Percentiles rank a stretch among this genome's conserved stretches.
Evolutionary conservation across 2,113 vertebrate species (phyloP).

Genomic region (Salvelinus alpinus): DNA sequence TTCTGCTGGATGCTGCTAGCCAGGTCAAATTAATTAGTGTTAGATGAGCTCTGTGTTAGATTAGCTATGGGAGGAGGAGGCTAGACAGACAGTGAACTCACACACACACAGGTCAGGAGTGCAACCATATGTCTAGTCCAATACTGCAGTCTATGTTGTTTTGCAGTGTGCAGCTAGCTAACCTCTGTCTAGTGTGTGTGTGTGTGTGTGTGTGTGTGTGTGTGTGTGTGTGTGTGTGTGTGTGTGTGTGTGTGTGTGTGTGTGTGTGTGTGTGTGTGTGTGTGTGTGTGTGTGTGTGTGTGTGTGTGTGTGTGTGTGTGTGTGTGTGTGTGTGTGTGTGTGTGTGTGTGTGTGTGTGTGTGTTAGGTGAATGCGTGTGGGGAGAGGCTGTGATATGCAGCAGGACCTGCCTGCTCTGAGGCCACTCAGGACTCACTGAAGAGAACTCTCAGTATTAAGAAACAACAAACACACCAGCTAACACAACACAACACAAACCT

Average conservation of each 20-base stretch:
- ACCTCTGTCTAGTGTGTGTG: no score
- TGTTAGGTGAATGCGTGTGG: conserved; percentile 45
- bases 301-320: no score
- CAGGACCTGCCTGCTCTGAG: conserved; percentile 44
- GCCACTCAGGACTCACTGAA: conserved; percentile 56
- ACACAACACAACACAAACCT: conserved; percentile 52
- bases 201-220: no score
- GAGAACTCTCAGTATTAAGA: conserved; percentile 58
- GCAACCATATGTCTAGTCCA: conserved; percentile 54
- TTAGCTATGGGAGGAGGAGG: background rate
- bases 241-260: conserved; percentile 1
- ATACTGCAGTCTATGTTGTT: background rate
- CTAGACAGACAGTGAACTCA: conserved; percentile 3
- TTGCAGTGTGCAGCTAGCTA: background rate
- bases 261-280: conserved; percentile 3
- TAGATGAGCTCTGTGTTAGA: conserved; percentile 16
- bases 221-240: no score
- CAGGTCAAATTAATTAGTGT: conserved; percentile 2
- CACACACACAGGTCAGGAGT: conserved; percentile 51
- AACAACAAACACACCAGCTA: conserved; percentile 53
- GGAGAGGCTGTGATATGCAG: conserved; percentile 45
- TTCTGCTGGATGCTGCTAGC: background rate
- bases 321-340: no score
- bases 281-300: background rate
- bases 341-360: no score